Evolutionary conservation across 2,797 vertebrate species (phyloP).

Genomic region (Pseudomugil tenellus): DNA sequence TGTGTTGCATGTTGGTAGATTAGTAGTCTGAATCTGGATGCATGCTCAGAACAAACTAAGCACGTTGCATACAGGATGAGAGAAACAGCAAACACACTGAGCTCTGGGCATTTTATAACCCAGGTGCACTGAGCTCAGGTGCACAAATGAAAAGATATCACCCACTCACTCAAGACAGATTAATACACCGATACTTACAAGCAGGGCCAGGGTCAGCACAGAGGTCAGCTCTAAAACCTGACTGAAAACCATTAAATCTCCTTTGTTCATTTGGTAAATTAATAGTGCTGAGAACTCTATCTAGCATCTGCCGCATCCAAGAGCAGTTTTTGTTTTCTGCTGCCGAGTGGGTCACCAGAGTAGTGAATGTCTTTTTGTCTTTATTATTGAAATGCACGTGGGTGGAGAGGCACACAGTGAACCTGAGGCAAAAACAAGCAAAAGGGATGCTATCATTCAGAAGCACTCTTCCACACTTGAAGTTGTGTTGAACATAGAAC

Average conservation of each 20-base stretch:
- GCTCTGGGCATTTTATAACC: too few species aligned
- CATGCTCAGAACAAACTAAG: too few species aligned
- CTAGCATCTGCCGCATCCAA: background rate
- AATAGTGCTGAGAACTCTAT: background rate
- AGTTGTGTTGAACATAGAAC: constrained; percentile 6
- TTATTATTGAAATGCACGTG: constrained; percentile 30
- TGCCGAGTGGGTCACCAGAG: constrained; percentile 13
- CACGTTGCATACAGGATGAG: too few species aligned
- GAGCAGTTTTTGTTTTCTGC: background rate
- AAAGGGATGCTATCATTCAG: constrained; percentile 16
- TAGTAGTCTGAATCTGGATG: too few species aligned
- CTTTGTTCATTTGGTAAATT: background rate
- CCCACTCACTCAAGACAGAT: too few species aligned
- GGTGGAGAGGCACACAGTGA: constrained; percentile 14
- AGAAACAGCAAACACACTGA: too few species aligned
- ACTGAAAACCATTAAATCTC: constrained; percentile 4
- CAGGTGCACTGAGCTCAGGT: too few species aligned
- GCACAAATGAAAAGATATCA: too few species aligned
- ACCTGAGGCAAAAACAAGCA: constrained; percentile 18
- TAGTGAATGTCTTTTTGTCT: constrained; percentile 17
- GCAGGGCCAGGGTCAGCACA: too few species aligned
- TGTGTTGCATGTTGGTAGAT: too few species aligned
- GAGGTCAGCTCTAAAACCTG: background rate
- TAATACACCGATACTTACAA: too few species aligned
- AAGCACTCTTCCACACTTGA: constrained; percentile 2